Base-by-base conservation (phyloP, 2,888 invertebrate genomes). In the Actias luna region DNA sequence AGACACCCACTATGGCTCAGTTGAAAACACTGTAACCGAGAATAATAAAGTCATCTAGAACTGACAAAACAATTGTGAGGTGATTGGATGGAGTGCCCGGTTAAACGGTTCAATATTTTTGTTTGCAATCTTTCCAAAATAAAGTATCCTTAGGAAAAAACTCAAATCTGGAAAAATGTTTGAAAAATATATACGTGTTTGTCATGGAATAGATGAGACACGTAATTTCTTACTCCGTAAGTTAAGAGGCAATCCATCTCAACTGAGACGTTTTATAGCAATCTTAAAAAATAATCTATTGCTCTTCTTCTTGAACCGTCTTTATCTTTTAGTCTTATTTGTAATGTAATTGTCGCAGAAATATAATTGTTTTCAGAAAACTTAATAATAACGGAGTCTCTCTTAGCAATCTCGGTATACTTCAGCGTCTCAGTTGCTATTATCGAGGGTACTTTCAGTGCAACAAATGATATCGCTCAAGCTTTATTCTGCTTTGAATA, bases 391-490 rank as follows among this genome's bases (percentile, higher is more conserved):
- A 39, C n/a, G 14, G 14, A 22, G 25, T 1, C 60, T 16, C 25
- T 35, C 12, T 29, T 12, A 29, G n/a, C 27, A n/a, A 35, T 39
- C 29, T 57, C 22, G 3, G 16, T 14, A n/a, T 35, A 58, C 7
- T 18, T 58, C 46, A 22, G 5, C 22, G 58, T 62, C 39, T 58
- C 62, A 62, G 69, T 74, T 73, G 76, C 77, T 80, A 81, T 80
- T 78, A 83, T 82, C 77, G 67, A 62, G 73, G 64, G 67, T 72
- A 76, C 75, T 83, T 81, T 76, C 75, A 78, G 78, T 75, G 78
- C 82, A 79, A 79, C 83, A 81, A 82, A 82, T 80, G 75, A 82
- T 80, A 80, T 75, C 76, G 78, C 78, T 68, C 62, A 61, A 75
- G 70, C 71, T 71, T 70, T 76, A 75, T 71, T 68, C 73, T 78